Base-by-base conservation (phyloP, 2,888 invertebrate genomes). In the Phengaris arion region DNA sequence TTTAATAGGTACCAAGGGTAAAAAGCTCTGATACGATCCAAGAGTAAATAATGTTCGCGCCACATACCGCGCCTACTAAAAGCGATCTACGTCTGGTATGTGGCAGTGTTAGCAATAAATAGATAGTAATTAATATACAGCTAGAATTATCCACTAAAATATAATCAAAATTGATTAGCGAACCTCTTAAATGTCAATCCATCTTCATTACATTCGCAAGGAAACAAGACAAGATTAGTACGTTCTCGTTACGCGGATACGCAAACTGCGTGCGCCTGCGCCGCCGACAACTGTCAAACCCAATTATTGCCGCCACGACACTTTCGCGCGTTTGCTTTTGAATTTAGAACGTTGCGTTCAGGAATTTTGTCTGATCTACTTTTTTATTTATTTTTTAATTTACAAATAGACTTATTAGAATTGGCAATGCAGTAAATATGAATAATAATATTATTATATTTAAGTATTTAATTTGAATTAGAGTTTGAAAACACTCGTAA, bases 281-380 rank as follows among this genome's bases (percentile, higher is more conserved):
- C 83, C 86, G 85, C 85, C 85, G 85, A 84, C 87, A 88, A 89
- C 91, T 92, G 92, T 93, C 92, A 90, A 80, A 87, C 84, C 84
- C 90, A 92, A 93, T 92, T 92, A 93, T 87, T 89, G 88, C 86
- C 80, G 87, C 87, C 88, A 87, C 87, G 91, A 92, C 86, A 90
- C 87, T 87, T 90, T 85, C 81, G 88, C 89, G 90, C 91, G 87
- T 81, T 89, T 88, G 91, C 87, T 87, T 89, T 90, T 88, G 87
- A 88, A 90, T 90, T 85, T 89, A 89, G 89, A 90, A 88, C 85
- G 82, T 83, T 75, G 77, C 73, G 75, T 79, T 74, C 76, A 79
- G 79, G 79, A 79, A 77, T 80, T 78, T 79, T 57, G 69, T 74
- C 46, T 55, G 55, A 74, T 74, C 57, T 68, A 76, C 69, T 75